Evolutionary conservation across 2,888 invertebrate species (phyloP).

Genomic region (Nomada hirtipes): DNA sequence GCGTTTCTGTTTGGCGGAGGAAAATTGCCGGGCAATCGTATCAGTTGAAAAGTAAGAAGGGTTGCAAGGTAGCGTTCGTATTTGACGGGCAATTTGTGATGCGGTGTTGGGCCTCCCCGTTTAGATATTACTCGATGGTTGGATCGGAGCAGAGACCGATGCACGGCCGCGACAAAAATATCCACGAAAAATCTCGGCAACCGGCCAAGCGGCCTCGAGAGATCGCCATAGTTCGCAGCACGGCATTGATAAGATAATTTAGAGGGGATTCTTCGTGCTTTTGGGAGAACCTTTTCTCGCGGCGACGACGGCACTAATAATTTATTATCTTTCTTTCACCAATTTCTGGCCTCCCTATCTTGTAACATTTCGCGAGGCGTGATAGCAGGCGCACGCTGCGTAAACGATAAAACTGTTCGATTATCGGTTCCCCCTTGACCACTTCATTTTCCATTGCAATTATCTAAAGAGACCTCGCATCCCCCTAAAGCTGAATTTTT

Average conservation of each 20-base stretch:
- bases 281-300: no score
- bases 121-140: conserved; percentile 38
- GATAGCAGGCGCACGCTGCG: no score
- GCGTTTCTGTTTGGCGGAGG: neutral
- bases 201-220: conserved; percentile 77
- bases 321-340: neutral
- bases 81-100: neutral
- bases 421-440: no score
- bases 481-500: no score
- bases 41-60: neutral
- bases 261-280: neutral
- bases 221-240: conserved; percentile 43
- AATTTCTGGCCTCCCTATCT: neutral
- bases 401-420: no score
- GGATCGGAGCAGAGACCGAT: conserved; percentile 54
- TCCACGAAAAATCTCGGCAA: conserved; percentile 80
- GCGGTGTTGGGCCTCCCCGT: conserved; percentile 33
- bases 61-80: neutral
- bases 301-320: no score
- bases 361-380: no score
- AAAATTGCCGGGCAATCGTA: neutral
- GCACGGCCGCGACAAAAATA: conserved; percentile 77
- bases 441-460: no score
- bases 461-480: no score
- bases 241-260: conserved; percentile 77